Evolutionary conservation across 1,140 invertebrate genomes (phyloP).

Genomic region (Eriosoma lanigerum): DNA sequence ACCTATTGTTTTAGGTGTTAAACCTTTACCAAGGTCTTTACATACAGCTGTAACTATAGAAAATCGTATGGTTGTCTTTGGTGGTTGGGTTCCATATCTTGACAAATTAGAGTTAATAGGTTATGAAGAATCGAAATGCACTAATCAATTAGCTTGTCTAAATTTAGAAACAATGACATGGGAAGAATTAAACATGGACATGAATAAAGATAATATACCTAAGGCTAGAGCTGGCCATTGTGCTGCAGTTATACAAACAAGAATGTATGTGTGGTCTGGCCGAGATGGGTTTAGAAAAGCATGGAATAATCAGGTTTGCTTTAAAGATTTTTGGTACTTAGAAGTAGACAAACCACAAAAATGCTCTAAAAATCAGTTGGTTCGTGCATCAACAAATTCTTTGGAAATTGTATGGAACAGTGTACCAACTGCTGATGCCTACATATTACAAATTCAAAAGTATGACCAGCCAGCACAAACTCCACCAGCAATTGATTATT

Average conservation of each 20-base stretch:
- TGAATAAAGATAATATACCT: constrained; percentile 86
- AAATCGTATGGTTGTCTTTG: constrained; percentile 96
- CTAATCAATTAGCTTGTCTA: constrained; percentile 91
- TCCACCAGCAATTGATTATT: constrained; percentile 52
- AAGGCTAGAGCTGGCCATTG: constrained; percentile 95
- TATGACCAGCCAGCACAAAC: constrained; percentile 75
- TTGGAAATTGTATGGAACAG: constrained; percentile 93
- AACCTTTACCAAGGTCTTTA: constrained; percentile 91
- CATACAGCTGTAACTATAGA: constrained; percentile 95
- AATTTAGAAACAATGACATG: constrained; percentile 89
- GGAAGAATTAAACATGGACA: constrained; percentile 87
- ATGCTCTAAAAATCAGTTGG: constrained; percentile 86
- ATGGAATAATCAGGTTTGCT: constrained; percentile 99
- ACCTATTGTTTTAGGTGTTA: constrained; percentile 79
- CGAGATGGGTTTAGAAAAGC: constrained; percentile 98
- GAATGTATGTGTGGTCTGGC: constrained; percentile 98
- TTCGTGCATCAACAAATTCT: constrained; percentile 88
- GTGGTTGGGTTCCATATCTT: constrained; percentile 94
- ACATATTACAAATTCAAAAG: constrained; percentile 90
- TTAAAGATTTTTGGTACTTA: constrained; percentile 97
- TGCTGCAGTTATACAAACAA: constrained; percentile 89
- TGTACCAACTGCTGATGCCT: constrained; percentile 89
- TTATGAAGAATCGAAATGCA: constrained; percentile 99
- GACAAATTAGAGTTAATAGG: constrained; percentile 80
- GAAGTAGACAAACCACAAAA: constrained; percentile 91